Conservation (phyloP, 2,797 vertebrate species). For the Champsocephalus gunnari region DNA sequence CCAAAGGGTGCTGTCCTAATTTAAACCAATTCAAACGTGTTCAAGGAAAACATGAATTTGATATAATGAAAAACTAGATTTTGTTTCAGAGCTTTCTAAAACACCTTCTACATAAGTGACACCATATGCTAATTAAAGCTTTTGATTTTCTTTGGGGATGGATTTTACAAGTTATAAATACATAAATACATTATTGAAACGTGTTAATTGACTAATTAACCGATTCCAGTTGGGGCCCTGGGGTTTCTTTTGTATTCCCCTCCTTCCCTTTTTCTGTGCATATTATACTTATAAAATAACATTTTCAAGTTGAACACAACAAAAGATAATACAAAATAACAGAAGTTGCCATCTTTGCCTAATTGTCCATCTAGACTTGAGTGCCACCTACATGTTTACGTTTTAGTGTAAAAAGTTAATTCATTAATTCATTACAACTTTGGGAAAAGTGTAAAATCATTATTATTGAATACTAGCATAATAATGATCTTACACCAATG, state of each 20-base stretch:
- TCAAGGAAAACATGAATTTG: not conserved
- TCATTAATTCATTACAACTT: not conserved
- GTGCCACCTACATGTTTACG: not conserved
- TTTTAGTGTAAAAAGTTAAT: not conserved
- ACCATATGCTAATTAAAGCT: not conserved
- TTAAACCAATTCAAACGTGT: not conserved
- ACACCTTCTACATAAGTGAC: too few species aligned
- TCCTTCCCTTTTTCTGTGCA: too few species aligned
- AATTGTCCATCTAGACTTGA: not conserved
- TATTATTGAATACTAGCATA: not conserved
- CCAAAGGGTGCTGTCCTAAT: not conserved
- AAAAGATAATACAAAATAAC: too few species aligned
- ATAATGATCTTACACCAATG: too few species aligned
- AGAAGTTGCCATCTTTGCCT: not conserved
- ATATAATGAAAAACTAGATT: not conserved
- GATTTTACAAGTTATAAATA: not conserved
- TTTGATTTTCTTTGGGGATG: not conserved
- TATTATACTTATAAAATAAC: too few species aligned
- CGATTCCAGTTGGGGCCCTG: not conserved
- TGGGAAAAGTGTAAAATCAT: not conserved
- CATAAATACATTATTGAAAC: not conserved
- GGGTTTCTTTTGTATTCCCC: too few species aligned
- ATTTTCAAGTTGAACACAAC: too few species aligned
- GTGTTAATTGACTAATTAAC: not conserved
- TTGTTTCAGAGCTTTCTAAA: too few species aligned